Evolutionary conservation across 2,797 vertebrate genomes (phyloP), one percentile per base, ranked within the genome.

Genomic region (Tamandua tetradactyla): DNA sequence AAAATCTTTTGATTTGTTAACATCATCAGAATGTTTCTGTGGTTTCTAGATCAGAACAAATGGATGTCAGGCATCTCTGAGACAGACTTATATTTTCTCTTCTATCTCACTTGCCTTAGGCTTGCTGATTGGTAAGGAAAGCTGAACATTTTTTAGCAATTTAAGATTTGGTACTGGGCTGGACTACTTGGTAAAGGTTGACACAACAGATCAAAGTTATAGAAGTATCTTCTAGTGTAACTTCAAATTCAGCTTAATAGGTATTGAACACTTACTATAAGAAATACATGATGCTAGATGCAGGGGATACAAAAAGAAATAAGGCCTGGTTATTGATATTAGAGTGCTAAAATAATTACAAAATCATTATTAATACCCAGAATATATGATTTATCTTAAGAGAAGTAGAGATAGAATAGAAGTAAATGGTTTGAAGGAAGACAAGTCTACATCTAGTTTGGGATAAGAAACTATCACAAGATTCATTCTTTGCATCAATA

Each of bases 1-100:
- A 95, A 68, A 75, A 81, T 69, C 27, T 86, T 92, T 85, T 44
- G 32, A 74, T 78, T 68, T 89, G 25, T 84, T 83, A 59, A 62
- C 32, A 61, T 75, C 52, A 92, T 80, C 44, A 44, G 42, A 83
- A 93, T 35, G 12, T 69, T 94, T 87, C 47, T 87, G 25, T 95
- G 42, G 66, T 74, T 83, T 90, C 32, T 40, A 49, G 13, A 42
- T 72, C 18, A 61, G 72, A 47, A 47, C 71, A 40, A 79, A 47
- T 87, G 66, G 4, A 76, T 78, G 35, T 84, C 59, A 79, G 68
- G 23, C 4, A 23, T 84, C 22, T 72, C 13, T 35, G 32, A 82
- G 49, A 37, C 42, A 89, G 40, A 61, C 23, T n/a, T 69, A 13
- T 5, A 11, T 3, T 6, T 27, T 47, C 18, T 59, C 6, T 85